Evolutionary conservation across 2,888 invertebrate species (phyloP), one percentile per base, ranked within the genome.

Genomic region (Stenurella melanura): DNA sequence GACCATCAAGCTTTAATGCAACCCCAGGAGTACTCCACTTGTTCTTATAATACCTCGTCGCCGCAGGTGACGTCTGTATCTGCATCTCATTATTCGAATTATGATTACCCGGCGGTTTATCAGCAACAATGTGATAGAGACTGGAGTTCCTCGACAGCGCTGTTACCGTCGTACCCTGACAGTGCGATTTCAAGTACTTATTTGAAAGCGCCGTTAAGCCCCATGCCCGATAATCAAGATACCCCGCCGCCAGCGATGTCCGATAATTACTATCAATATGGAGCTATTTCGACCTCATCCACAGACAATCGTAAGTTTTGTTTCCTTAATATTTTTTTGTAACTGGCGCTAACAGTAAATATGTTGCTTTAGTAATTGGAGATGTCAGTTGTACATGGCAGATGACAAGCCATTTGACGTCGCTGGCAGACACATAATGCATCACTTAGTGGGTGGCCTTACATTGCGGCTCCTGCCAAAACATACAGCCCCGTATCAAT

Each of bases 121-220:
- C 88, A 86, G 77, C 88, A 87, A 74, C 87, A 86, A 75, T 87
- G 85, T 75, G 88, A 88, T 19, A 82, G 88, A 64, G 87, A 88
- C 80, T 88, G 88, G 88, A 85, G 83, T 75, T 83, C 85, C 56
- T 80, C 86, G 12, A 78, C 84, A 12, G 81, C 84, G 4, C 73
- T 88, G 64, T 80, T 89, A 78, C 87, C 88, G 5, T 80, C 87
- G 1, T 89, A 89, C 78, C 83, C 87, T 10, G 88, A 88, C 69
- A 81, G 85, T 17, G 83, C 85, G 10, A 83, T 86, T 19, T 78
- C 86, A 4, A 85, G 85, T 70, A 82, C 85, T 58, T 90, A 89
- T 76, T 73, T 90, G 83, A 90, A 90, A 80, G 85, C 89, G 26
- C 88, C 89, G n/a, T 79, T 89, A 64, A 90, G 90, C 81, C 90